Base-by-base conservation (phyloP, 2,113 vertebrate species). In the Brevimyrus niger region DNA sequence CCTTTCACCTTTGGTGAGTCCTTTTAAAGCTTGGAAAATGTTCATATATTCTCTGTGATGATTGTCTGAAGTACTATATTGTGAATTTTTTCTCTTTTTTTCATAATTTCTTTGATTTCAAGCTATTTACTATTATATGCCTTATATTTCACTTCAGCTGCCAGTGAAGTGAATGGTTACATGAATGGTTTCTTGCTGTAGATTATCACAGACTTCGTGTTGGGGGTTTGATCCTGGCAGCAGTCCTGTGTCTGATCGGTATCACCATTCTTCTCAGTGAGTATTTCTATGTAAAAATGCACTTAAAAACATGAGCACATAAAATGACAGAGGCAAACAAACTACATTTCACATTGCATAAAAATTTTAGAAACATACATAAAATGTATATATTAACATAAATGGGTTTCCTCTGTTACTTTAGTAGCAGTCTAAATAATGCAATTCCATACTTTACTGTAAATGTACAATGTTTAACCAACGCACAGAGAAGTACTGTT, bases 231-330 rank as follows among this genome's bases (percentile, higher is more conserved):
- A 95, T 97, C 85, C 93, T 96, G 3, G 96, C 97, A 0, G 97
- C 93, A 0, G 89, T 98, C 19, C 94, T 98, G 89, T 97, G 97
- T 89, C 94, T 96, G 51, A 89, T 97, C 0, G 97, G 97, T 90
- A 96, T 98, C 91, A 96, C 96, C 35, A 95, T 98, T 89, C 94
- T 97, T 31, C 0, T 98, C 91, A 98, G 97, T 98, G 93, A 97
- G 97, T 96, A 89, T 44, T 19, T 35, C 8, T 82, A 21, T 11
- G 19, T 27, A 88, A 38, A 76, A 35, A 50, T 58, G 27, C 82
- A 80, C 61, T 89, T 47, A 42, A 42, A 17, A 10, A 58, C 65
- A 88, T 5, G 65, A 31, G 35, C 35, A 65, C 47, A 85, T 69
- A 53, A 11, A n/a, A 17, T 76, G 19, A 80, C 87, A 47, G 9